Conservation (phyloP, 1,140 invertebrate genomes). For the Mycetomoellerius zeteki region DNA sequence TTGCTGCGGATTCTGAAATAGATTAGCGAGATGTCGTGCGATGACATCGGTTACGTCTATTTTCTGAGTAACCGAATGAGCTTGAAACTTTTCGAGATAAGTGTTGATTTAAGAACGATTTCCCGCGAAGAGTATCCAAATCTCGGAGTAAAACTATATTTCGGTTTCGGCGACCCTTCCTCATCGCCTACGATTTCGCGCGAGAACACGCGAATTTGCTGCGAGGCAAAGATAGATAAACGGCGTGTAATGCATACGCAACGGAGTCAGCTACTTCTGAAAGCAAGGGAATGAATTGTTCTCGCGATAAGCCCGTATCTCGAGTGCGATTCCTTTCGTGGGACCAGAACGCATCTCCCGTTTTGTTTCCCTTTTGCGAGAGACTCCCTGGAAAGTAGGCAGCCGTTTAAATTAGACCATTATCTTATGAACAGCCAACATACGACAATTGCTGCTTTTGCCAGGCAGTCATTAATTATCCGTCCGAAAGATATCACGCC, state of each 20-base stretch:
- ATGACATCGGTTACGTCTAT: background rate
- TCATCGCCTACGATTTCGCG: background rate
- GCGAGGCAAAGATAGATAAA: conserved; percentile 57
- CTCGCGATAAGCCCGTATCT: conserved; percentile 76
- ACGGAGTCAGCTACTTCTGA: conserved; percentile 72
- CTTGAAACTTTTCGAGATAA: background rate
- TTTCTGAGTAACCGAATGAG: background rate
- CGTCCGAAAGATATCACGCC: conserved; percentile 5
- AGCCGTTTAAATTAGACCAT: conserved; percentile 65
- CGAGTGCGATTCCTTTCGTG: conserved; percentile 68
- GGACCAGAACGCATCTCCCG: conserved; percentile 31
- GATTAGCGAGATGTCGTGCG: background rate
- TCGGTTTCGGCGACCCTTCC: background rate
- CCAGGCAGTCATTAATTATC: conserved; percentile 32
- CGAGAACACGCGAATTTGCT: conserved; percentile 27
- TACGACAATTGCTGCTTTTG: conserved; percentile 53
- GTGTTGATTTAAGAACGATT: background rate
- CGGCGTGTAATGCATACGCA: conserved; percentile 69
- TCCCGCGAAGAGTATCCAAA: no score
- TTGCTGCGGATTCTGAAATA: conserved; percentile 48
- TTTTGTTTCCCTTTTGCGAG: conserved; percentile 39
- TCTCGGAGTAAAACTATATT: background rate
- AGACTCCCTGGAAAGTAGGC: conserved; percentile 26
- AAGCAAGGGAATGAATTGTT: conserved; percentile 76
- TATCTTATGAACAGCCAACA: conserved; percentile 60